Evolutionary conservation across 2,888 invertebrate species (phyloP).

Genomic region (Drosophila aldrichi): DNA sequence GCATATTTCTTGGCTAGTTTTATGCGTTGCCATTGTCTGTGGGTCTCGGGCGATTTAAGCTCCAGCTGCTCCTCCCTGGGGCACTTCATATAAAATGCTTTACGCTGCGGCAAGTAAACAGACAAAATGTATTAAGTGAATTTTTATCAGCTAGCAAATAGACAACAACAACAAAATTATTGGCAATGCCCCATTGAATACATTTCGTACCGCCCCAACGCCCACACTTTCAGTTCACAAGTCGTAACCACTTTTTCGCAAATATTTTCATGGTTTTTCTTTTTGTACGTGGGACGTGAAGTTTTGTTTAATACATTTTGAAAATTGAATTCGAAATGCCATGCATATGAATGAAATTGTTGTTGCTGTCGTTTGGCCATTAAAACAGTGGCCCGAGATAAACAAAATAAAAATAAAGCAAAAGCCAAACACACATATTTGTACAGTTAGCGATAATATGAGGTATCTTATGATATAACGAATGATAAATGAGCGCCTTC

Average conservation of each 20-base stretch:
- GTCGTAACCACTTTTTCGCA: slow-evolving; percentile 18
- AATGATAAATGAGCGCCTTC: neutral
- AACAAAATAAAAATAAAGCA: slow-evolving; percentile 50
- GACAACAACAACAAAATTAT: slow-evolving; percentile 71
- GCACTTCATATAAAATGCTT: slow-evolving; percentile 28
- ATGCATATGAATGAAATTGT: slow-evolving; percentile 62
- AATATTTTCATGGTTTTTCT: slow-evolving; percentile 14
- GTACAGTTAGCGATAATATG: slow-evolving; percentile 26
- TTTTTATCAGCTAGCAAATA: slow-evolving; percentile 78
- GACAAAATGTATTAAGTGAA: slow-evolving; percentile 70
- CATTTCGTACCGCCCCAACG: neutral
- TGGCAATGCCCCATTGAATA: slow-evolving; percentile 56
- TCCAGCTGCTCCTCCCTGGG: slow-evolving; percentile 2
- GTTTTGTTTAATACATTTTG: slow-evolving; percentile 46
- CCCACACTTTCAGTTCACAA: neutral
- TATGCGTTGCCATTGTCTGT: slow-evolving; percentile 49
- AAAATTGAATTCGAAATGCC: slow-evolving; percentile 66
- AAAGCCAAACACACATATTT: slow-evolving; percentile 39
- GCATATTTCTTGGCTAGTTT: slow-evolving; percentile 45
- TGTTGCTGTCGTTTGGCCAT: slow-evolving; percentile 51
- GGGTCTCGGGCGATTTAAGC: slow-evolving; percentile 16
- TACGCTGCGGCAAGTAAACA: slow-evolving; percentile 54
- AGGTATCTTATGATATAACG: slow-evolving; percentile 15
- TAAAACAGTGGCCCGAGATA: slow-evolving; percentile 58
- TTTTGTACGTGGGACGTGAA: slow-evolving; percentile 4